Evolutionary conservation across 2,113 vertebrate genomes (phyloP).

Genomic region (Turnix velox): DNA sequence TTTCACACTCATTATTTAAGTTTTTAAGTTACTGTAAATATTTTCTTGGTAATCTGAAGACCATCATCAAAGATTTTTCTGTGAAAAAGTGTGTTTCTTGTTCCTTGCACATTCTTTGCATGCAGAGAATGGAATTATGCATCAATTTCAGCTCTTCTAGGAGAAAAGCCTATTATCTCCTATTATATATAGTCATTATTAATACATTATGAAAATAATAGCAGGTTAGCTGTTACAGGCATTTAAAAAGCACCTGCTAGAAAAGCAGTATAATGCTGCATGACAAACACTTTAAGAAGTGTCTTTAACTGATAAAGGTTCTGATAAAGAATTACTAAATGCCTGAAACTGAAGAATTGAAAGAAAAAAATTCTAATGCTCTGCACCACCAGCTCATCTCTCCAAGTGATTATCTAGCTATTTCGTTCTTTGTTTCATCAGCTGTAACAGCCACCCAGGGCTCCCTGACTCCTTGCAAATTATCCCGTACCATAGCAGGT

Average conservation of each 20-base stretch:
- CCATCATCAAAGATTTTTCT: neutral
- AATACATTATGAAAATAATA: neutral
- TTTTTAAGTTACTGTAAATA: neutral
- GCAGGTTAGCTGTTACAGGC: neutral
- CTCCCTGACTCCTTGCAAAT: neutral
- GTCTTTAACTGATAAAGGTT: neutral
- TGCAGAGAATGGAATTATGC: neutral
- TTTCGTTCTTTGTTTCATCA: conserved; percentile 10
- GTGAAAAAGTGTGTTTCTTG: neutral
- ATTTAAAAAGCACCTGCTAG: neutral
- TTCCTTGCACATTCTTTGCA: neutral
- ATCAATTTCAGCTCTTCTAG: neutral
- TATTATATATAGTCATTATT: neutral
- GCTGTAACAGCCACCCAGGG: neutral
- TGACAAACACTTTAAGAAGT: neutral
- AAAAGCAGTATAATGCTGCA: neutral
- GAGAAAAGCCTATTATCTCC: neutral
- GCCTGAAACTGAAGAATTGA: neutral
- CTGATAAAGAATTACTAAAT: neutral
- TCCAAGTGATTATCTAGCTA: neutral
- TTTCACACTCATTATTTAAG: neutral
- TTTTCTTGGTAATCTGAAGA: neutral
- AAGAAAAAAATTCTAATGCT: neutral
- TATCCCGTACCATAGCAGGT: neutral
- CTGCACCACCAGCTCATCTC: neutral